Evolutionary conservation across 2,113 vertebrate species (phyloP).

Genomic region (Hemiprocne comata): DNA sequence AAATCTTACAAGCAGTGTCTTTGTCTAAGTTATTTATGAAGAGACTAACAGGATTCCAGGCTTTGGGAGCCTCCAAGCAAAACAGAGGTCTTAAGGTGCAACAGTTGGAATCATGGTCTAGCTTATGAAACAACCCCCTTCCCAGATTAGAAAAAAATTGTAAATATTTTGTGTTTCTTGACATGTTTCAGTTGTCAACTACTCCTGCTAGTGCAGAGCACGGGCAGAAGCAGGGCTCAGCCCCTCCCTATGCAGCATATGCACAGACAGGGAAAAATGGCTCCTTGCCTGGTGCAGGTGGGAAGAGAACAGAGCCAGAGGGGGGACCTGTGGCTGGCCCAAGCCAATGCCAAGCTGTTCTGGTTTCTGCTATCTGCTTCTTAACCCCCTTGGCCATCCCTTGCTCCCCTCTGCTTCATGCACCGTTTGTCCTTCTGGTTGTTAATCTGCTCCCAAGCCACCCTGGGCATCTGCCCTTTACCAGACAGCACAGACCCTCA

Average conservation of each 20-base stretch:
- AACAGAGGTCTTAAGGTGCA: background rate
- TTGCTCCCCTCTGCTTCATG: background rate
- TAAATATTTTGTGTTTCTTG: background rate
- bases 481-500: background rate
- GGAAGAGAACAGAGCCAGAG: fast-evolving
- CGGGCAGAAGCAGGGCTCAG: background rate
- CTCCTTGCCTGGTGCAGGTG: background rate
- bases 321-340: background rate
- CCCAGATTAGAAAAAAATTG: background rate
- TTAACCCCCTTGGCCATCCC: background rate
- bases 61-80: background rate
- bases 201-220: background rate
- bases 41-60: background rate
- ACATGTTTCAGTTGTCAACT: background rate
- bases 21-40: background rate
- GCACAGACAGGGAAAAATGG: background rate
- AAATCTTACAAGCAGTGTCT: background rate
- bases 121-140: background rate
- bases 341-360: background rate
- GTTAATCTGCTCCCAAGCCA: background rate
- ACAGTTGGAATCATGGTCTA: background rate
- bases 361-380: background rate
- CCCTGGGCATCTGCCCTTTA: background rate
- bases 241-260: background rate
- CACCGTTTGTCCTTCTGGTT: background rate